Percentiles rank a stretch among this genome's conserved stretches.
phyloP scores from a whole-genome alignment of 1,140 invertebrate species.

The Cyclargus thomasi region DNA sequence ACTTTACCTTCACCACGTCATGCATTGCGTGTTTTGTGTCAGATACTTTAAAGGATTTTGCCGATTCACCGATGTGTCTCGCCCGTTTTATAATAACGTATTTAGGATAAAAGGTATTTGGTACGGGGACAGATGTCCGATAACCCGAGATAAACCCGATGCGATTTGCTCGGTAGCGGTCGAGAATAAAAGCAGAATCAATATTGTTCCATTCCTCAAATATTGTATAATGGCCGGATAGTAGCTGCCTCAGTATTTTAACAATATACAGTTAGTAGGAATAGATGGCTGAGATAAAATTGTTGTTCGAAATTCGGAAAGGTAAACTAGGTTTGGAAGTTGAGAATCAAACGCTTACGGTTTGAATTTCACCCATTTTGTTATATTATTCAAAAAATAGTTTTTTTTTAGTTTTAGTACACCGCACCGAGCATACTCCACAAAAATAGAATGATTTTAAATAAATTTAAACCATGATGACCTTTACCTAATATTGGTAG shows the following conservation, averaged over 20 bases:
- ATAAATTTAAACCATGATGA: too few species aligned
- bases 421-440: too few species aligned
- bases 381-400: too few species aligned
- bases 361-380: too few species aligned
- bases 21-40: slow-evolving; percentile 28
- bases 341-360: too few species aligned
- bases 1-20: neutral
- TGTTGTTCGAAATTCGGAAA: too few species aligned
- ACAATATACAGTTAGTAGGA: neutral
- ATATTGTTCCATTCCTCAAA: slow-evolving; percentile 32
- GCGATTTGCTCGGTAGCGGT: slow-evolving; percentile 50
- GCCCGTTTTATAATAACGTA: neutral
- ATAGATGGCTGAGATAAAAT: neutral
- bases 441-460: too few species aligned
- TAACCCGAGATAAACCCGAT: slow-evolving; percentile 60
- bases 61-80: slow-evolving; percentile 22
- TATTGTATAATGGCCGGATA: neutral
- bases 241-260: neutral
- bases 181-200: slow-evolving; percentile 39
- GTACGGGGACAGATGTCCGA: slow-evolving; percentile 40
- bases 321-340: too few species aligned
- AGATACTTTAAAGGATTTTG: neutral
- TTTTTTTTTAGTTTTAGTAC: too few species aligned
- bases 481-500: too few species aligned
- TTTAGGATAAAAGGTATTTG: slow-evolving; percentile 16